Base-by-base conservation (phyloP, 2,797 vertebrate species). In the Gastrophryne carolinensis region DNA sequence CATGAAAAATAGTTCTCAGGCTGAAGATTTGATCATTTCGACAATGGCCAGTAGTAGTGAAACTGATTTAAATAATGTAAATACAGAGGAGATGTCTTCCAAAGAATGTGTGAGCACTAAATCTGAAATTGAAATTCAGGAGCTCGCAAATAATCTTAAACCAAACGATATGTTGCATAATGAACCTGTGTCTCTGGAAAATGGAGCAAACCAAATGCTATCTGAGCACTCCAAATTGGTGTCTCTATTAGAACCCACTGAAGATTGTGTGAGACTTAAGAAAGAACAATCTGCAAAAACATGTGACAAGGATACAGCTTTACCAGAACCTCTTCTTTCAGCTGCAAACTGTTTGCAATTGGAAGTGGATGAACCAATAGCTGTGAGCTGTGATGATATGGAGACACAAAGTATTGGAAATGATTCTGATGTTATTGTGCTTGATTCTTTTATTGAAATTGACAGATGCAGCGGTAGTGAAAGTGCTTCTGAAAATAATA, bases 1-100 rank as follows among this genome's bases (percentile, higher is more conserved):
- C 32, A 89, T 93, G 75, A 99, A 99, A 87, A 97, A 92, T 30
- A 89, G 78, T 4, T 82, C 82, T 57, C 3, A 78, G 9, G 73
- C 79, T 58, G 61, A 8, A 32, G 61, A 30, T 39, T 72, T 75
- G 73, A 1, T 11, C 1, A 11, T 5, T 13, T 34, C 29, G 1
- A 1, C 0, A 15, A 5, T 69, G 72, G 7, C 3, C 3, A 65
- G 4, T 30, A 65, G 4, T 30, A 57, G 66, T 54, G 74, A 52
- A 49, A 4, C 82, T 83, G 39, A 76, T 80, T 1, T 52, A 5
- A 0, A 41, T 81, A 72, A 80, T 82, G 23, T 75, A 49, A 73
- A 82, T 50, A 52, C 54, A 10, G 37, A 82, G 3, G 37, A 82
- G 3, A 66, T 63, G 12, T 64, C 63, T 82, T 13, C 72, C 32